Evolutionary conservation across 2,797 vertebrate genomes (phyloP), one percentile per base, ranked within the genome.

Genomic region (Typhlichthys eigenmanni): DNA sequence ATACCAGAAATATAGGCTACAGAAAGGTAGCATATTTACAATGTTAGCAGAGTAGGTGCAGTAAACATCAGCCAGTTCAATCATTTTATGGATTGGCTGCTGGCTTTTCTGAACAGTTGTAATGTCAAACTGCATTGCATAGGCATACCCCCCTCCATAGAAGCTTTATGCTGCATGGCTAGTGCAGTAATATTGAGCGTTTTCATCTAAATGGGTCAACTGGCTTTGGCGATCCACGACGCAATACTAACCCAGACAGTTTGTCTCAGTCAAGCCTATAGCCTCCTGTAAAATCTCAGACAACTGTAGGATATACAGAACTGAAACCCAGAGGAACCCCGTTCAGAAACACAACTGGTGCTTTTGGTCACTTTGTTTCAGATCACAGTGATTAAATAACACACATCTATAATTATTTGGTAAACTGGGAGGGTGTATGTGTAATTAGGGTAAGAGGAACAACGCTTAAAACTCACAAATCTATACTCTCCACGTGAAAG

Each of bases 181-280:
- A 47, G 71, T 48, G 69, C 83, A 78, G 80, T 88, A 90, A 38
- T 38, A 38, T 38, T 70, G 86, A 89, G 82, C 54, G 46, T 71
- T 84, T 66, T 65, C 58, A 68, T 80, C 75, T 83, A 93, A 92
- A 88, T 92, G 84, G 90, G 91, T 93, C 91, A 85, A 68, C 72
- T 65, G 82, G 74, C 62, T 79, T 79, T 61, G 6, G 73, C 69
- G 67, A 88, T 85, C 84, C 73, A 69, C 59, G 52, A 71, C 75
- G 48, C 74, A 62, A 77, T 69, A 66, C 72, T 56, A 72, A 76
- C 68, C 78, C 79, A 88, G 85, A 90, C 86, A 71, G 68, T 72
- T 83, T 71, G 81, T 79, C 79, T 86, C 79, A 47, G 69, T 38
- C 34, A 1, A 84, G 54, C 45, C 19, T 43, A 58, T 38, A 84